Base-by-base conservation (phyloP, 2,797 vertebrate genomes). In the Molossus alvarezi region DNA sequence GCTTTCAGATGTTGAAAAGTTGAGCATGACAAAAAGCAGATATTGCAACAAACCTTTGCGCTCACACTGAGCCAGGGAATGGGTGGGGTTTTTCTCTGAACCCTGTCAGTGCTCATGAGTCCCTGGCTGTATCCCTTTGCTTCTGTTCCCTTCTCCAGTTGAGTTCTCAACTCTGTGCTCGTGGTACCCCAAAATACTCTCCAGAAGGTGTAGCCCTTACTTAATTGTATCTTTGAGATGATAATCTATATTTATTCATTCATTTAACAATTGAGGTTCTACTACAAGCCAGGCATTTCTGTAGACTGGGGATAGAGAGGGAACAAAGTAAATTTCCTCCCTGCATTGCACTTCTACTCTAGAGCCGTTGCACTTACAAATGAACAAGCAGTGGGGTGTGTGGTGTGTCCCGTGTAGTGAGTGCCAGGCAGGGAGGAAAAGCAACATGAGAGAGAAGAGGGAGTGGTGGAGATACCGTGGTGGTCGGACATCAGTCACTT, bases 1-100 rank as follows among this genome's bases (percentile, higher is more conserved):
- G 33, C n/a, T 97, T 92, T 96, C 27, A 80, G 82, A 2, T 85
- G 21, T 69, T 75, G 20, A 93, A 77, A 85, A 20, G 80, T 77
- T 79, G 95, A 85, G 18, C n/a, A 20, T 71, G 27, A 72, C 88
- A 91, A 91, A 95, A 97, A 86, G 81, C 96, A 88, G 79, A 25
- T 80, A 77, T 80, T 37, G 18, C 55, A 88, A 55, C 33, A 33
- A 48, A 69, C 37, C 8, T 37, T 91, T 97, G 25, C 91, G 94
- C 64, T 94, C 89, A 53, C 73, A 83, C 51, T 69, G 1, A 73
- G 91, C 95, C 80, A 67, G 5, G 60, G 29, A 77, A 37, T 53
- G n/a, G 48, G 9, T 1, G 93, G 60, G 79, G 72, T 91, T 89
- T 97, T 98, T 92, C 72, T 91, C 20, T 93, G 2, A 60, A 67